These are phyloP conservation scores for Erythrocercus mccallii DNA, from an alignment of 2,113 vertebrate species.

Conservation along the genomic window DNA sequence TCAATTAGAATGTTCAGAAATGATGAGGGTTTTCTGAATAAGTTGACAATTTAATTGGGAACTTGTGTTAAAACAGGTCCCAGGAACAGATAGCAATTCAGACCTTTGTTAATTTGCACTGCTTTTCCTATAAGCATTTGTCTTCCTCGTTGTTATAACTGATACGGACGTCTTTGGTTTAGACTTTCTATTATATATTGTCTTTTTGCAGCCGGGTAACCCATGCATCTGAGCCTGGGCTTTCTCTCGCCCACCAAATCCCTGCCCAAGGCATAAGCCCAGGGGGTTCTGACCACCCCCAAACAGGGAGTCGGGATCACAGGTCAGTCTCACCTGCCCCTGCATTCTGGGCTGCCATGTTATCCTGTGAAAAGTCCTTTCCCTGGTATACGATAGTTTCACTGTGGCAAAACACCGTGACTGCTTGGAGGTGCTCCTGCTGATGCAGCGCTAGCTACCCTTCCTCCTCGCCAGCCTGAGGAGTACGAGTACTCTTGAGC, in stretches of 20 bases:
- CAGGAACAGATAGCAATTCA: background rate
- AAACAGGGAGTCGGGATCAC: slow-evolving; percentile 80
- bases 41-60: slow-evolving; percentile 1
- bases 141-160: slow-evolving; percentile 73
- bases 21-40: background rate
- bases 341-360: slow-evolving; percentile 70
- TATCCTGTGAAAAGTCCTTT: slow-evolving; percentile 54
- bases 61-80: slow-evolving; percentile 47
- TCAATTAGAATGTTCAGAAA: background rate
- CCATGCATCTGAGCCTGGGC: slow-evolving; percentile 82
- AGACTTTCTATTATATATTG: slow-evolving; percentile 81
- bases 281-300: slow-evolving; percentile 76
- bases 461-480: slow-evolving; percentile 66
- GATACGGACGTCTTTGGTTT: slow-evolving; percentile 60
- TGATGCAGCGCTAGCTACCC: slow-evolving; percentile 68
- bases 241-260: slow-evolving; percentile 79
- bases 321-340: slow-evolving; percentile 79
- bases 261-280: slow-evolving; percentile 79
- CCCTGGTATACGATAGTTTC: slow-evolving; percentile 60
- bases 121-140: slow-evolving; percentile 58
- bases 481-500: slow-evolving; percentile 43
- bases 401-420: slow-evolving; percentile 58
- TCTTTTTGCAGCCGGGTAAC: slow-evolving; percentile 82
- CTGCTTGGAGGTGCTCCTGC: slow-evolving; percentile 70
- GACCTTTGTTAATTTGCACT: slow-evolving; percentile 56